Percentiles rank a stretch among this genome's conserved stretches.
Evolutionary conservation across 2,113 vertebrate genomes (phyloP).

Genomic region (Nestor notabilis): DNA sequence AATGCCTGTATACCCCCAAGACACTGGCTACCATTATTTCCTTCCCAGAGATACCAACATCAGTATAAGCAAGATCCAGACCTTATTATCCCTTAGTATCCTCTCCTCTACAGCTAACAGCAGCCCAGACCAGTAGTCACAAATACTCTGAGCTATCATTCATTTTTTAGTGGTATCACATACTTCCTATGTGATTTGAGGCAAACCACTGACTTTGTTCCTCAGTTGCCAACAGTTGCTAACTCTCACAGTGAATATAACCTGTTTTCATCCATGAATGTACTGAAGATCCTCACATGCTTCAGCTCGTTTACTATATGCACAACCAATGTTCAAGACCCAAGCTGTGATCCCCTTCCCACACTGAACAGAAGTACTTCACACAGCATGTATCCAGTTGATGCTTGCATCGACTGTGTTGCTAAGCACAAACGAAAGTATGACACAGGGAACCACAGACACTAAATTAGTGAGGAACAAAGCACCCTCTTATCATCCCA

Average conservation of each 20-base stretch:
- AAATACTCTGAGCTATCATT: neutral
- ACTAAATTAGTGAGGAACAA: neutral
- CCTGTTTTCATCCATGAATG: accelerated
- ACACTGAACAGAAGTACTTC: accelerated
- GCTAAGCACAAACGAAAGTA: neutral
- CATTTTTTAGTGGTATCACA: accelerated
- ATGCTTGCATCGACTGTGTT: accelerated
- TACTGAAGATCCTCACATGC: neutral
- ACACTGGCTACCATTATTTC: neutral
- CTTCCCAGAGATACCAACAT: neutral
- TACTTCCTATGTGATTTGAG: neutral
- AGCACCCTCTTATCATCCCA: neutral
- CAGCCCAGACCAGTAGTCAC: neutral
- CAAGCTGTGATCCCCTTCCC: too few species aligned
- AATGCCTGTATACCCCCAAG: neutral
- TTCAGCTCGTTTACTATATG: neutral
- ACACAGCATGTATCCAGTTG: accelerated
- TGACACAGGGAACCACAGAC: accelerated
- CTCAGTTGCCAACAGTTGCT: neutral
- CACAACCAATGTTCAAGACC: neutral
- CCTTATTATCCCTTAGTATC: neutral
- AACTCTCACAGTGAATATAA: neutral
- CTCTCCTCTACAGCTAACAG: neutral
- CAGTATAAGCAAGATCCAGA: neutral
- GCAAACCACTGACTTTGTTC: neutral